Conservation (phyloP, 2,113 vertebrate genomes). For the mouse (Mus musculus) region DNA sequence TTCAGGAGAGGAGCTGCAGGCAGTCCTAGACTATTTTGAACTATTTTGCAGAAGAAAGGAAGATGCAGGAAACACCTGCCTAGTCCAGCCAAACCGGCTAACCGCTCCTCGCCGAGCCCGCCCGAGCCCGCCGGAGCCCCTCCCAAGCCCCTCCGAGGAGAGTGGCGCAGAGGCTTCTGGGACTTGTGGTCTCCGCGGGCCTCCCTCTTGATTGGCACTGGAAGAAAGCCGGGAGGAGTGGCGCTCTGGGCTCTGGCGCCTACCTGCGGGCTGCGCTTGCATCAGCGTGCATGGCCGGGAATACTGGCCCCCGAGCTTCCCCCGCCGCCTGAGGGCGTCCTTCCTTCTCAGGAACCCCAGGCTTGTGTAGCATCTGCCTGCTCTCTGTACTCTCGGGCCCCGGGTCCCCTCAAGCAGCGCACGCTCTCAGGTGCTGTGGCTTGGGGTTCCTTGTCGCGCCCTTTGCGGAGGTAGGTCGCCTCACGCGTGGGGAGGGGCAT, state of each 20-base stretch:
- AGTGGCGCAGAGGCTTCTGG: conserved; percentile 16
- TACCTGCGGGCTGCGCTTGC: not conserved
- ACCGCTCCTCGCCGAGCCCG: not conserved
- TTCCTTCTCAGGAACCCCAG: not conserved
- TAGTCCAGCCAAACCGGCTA: not conserved
- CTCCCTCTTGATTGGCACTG: rapidly evolving
- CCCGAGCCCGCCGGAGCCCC: not conserved
- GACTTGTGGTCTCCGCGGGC: not conserved
- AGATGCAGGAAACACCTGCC: not conserved
- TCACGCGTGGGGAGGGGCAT: not conserved
- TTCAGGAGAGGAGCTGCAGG: not conserved
- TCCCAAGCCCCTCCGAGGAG: too few relatives aligned
- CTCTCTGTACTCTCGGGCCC: rapidly evolving
- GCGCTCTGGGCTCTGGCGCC: rapidly evolving
- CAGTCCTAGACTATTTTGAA: not conserved
- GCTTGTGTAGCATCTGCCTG: not conserved
- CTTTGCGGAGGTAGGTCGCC: not conserved
- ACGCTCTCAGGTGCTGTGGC: not conserved
- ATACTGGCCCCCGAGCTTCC: rapidly evolving
- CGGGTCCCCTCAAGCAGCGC: not conserved
- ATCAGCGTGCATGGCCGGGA: not conserved
- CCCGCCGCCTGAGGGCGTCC: not conserved
- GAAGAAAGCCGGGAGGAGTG: not conserved
- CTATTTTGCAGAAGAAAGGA: not conserved
- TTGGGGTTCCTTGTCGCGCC: not conserved